Evolutionary conservation across 1,140 invertebrate genomes (phyloP).

Genomic region (Cydia splendana): DNA sequence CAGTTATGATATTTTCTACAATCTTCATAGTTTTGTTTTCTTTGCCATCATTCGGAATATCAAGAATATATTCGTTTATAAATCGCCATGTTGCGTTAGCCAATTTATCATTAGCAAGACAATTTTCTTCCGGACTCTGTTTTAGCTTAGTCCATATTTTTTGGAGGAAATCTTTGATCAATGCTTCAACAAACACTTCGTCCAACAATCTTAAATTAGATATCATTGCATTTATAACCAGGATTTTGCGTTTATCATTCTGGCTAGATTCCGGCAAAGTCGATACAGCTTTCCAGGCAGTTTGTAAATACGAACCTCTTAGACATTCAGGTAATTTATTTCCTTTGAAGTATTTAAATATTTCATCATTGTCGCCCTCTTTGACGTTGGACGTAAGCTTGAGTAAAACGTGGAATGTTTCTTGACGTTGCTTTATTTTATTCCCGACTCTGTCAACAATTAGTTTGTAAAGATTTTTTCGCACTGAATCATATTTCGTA

Average conservation of each 20-base stretch:
- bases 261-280: constrained; percentile 44
- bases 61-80: constrained; percentile 45
- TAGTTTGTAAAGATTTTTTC: constrained; percentile 51
- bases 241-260: constrained; percentile 42
- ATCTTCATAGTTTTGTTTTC: constrained; percentile 41
- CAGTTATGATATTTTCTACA: constrained; percentile 41
- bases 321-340: constrained; percentile 42
- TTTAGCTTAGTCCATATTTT: constrained; percentile 39
- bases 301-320: constrained; percentile 41
- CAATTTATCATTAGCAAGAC: constrained; percentile 34
- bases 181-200: constrained; percentile 42
- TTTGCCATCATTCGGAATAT: constrained; percentile 42
- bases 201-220: constrained; percentile 41
- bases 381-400: constrained; percentile 49
- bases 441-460: constrained; percentile 47
- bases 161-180: constrained; percentile 50
- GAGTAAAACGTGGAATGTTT: constrained; percentile 47
- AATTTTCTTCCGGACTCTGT: constrained; percentile 35
- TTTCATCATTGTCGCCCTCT: constrained; percentile 51
- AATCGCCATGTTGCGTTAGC: constrained; percentile 51
- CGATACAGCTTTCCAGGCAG: constrained; percentile 48
- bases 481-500: constrained; percentile 59
- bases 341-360: constrained; percentile 43
- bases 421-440: constrained; percentile 36
- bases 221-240: constrained; percentile 39